phyloP scores from a whole-genome alignment of 1,140 invertebrate species.

The Oscheius sp. region DNA sequence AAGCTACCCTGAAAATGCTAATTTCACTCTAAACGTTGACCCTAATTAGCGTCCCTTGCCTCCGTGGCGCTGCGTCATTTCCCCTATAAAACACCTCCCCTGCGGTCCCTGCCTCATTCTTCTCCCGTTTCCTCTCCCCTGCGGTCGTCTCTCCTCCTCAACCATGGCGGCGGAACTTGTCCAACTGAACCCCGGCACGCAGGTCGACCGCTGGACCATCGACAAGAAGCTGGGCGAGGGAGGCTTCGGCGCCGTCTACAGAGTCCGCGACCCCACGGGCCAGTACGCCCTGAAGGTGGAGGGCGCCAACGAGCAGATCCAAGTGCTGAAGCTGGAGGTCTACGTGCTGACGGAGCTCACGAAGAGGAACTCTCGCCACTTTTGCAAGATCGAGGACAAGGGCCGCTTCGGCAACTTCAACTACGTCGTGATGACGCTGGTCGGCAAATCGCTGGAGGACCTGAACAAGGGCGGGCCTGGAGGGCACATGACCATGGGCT shows the following conservation, averaged over 20 bases:
- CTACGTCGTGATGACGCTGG: conserved; percentile 55
- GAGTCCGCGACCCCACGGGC: conserved; percentile 49
- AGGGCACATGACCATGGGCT: background rate
- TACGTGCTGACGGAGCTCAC: conserved; percentile 45
- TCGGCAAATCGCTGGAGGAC: conserved; percentile 54
- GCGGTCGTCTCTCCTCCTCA: too few species aligned
- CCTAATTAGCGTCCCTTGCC: too few species aligned
- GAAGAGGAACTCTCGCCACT: conserved; percentile 47
- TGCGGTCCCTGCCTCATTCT: too few species aligned
- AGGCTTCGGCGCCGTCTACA: conserved; percentile 41
- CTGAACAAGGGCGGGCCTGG: background rate
- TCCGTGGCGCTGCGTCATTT: too few species aligned
- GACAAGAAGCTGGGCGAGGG: conserved; percentile 41
- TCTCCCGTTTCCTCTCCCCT: too few species aligned
- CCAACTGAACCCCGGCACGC: conserved; percentile 40
- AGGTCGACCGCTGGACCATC: conserved; percentile 37
- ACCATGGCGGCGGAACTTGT: conserved; percentile 44
- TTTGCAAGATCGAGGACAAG: conserved; percentile 39
- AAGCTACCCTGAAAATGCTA: too few species aligned
- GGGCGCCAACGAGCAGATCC: conserved; percentile 49
- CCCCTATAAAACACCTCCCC: too few species aligned
- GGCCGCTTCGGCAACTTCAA: conserved; percentile 35
- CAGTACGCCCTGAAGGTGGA: conserved; percentile 50
- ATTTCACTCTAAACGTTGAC: too few species aligned
- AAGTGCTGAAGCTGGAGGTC: conserved; percentile 54